Evolutionary conservation across 1,140 invertebrate species (phyloP).

Genomic region (Araneus ventricosus): DNA sequence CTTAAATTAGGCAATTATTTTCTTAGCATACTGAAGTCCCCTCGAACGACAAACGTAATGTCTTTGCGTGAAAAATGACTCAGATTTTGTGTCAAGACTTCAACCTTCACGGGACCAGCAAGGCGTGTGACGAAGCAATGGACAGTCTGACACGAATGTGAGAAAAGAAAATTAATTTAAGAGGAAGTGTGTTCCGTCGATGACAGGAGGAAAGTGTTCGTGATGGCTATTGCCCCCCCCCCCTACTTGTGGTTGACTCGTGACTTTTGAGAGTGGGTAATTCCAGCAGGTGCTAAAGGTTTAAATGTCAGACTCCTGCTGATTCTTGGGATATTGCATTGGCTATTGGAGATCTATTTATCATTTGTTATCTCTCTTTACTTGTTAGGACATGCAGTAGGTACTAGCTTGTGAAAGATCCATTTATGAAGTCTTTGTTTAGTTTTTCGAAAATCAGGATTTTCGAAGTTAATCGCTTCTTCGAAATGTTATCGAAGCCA

Average conservation of each 20-base stretch:
- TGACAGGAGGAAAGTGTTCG: not conserved
- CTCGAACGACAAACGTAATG: not conserved
- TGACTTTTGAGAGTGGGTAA: not conserved
- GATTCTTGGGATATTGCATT: no score
- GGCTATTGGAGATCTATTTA: no score
- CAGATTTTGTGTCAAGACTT: constrained; percentile 1
- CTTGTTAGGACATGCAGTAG: no score
- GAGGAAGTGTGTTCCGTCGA: not conserved
- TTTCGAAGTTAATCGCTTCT: no score
- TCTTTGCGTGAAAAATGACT: constrained; percentile 36
- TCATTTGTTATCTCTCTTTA: no score
- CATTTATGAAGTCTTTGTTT: no score
- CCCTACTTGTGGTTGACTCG: not conserved
- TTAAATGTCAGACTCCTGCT: no score
- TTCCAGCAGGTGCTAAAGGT: not conserved
- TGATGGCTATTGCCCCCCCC: not conserved
- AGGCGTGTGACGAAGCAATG: constrained; percentile 9
- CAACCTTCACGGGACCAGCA: not conserved
- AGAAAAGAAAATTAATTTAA: not conserved
- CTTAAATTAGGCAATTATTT: constrained; percentile 1
- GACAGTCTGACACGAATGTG: not conserved
- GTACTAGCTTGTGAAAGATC: no score
- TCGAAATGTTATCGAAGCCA: no score
- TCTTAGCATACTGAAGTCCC: not conserved
- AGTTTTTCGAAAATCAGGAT: no score